Base-by-base conservation (phyloP, 2,888 invertebrate genomes). In the Ceriagrion tenellum region DNA sequence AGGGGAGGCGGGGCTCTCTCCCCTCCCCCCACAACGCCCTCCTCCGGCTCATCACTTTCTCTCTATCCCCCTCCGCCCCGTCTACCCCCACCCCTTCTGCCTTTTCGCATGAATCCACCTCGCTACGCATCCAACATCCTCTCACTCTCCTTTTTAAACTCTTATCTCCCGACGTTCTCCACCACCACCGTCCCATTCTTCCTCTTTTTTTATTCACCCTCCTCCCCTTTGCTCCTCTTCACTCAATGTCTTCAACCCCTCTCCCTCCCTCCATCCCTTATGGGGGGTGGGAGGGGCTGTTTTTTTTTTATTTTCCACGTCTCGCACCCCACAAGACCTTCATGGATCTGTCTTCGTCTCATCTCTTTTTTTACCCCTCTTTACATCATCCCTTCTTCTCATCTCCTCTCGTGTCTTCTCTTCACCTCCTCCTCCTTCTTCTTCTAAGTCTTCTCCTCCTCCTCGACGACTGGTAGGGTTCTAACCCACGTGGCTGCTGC, bases 91-190 rank as follows among this genome's bases (percentile, higher is more conserved):
- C 47, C 47, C 47, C 47, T 47, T 47, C 89, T 16, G 8, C 81
- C 81, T 81, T 81, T 81, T 35, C n/a, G 81, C 30, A 35, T 35
- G 81, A 81, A 81, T 81, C 81, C 81, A 81, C 81, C 20, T 55
- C 55, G 55, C 89, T 47, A 55, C 81, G 81, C 81, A 81, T 35
- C 81, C 81, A 26, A 6, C 35, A 35, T n/a, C 81, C 26, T 35
- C 23, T 81, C 81, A 3, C 26, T n/a, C 35, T 81, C 81, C 35
- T 81, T 69, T 88, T 89, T 89, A 47, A 81, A 81, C 81, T 81
- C 81, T 81, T 81, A 69, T 69, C 69, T 69, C n/a, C 23, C 69
- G 81, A 81, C 81, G 35, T 18, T 35, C 81, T 35, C 81, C 81
- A n/a, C 8, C 30, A 23, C 30, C 74, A 10, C 69, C 47, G 8